phyloP scores from a whole-genome alignment of 1,140 invertebrate species.

The Drosophila melanica region DNA sequence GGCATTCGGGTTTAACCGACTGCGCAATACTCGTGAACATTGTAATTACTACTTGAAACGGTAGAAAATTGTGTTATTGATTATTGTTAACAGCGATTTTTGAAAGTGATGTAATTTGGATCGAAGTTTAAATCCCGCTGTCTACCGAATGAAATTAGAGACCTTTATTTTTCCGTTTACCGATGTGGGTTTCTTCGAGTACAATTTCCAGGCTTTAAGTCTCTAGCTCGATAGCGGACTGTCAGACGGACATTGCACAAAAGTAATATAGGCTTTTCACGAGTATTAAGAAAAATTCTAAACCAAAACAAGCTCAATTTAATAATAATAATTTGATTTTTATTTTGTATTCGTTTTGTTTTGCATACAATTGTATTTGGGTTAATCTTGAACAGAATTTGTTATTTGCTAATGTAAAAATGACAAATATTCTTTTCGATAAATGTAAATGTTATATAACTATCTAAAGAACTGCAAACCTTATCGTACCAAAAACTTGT shows the following conservation, averaged over 20 bases:
- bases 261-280: too few relatives aligned
- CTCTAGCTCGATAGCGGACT: too few relatives aligned
- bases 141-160: too few relatives aligned
- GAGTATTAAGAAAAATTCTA: not conserved
- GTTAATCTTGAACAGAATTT: conserved; percentile 53
- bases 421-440: conserved; percentile 23
- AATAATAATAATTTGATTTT: conserved; percentile 45
- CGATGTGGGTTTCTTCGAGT: too few relatives aligned
- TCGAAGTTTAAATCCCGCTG: too few relatives aligned
- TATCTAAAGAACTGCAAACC: conserved; percentile 59
- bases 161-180: too few relatives aligned
- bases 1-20: too few relatives aligned
- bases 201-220: conserved; percentile 5
- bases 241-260: too few relatives aligned
- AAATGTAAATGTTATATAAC: conserved; percentile 44
- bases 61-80: too few relatives aligned
- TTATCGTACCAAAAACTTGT: conserved; percentile 35
- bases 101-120: too few relatives aligned
- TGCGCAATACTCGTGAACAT: too few relatives aligned
- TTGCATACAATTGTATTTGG: conserved; percentile 61
- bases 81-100: too few relatives aligned
- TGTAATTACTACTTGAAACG: conserved; percentile 3
- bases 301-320: not conserved
- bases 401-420: conserved; percentile 66
- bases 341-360: conserved; percentile 15